Conservation (phyloP, 1,140 invertebrate species). For the Drosophila guanche region DNA sequence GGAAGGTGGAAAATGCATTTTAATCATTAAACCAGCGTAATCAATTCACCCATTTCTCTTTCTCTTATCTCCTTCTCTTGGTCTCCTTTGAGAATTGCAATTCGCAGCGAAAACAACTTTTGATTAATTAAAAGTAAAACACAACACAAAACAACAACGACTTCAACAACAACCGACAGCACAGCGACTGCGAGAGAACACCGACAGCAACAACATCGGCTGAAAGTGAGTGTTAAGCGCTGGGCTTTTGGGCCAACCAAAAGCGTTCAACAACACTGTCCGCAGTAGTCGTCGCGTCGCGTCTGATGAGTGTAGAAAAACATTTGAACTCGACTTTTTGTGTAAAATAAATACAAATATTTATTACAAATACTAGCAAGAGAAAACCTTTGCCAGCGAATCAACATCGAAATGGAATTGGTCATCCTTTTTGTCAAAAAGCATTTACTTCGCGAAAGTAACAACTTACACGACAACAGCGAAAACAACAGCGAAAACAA, state of each 20-base stretch:
- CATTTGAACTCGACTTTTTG: slow-evolving; percentile 8
- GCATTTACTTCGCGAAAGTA: slow-evolving; percentile 63
- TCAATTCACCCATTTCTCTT: slow-evolving; percentile 57
- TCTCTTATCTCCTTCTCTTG: not conserved
- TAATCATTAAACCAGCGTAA: slow-evolving; percentile 70
- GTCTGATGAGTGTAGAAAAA: slow-evolving; percentile 8
- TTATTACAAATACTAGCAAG: slow-evolving; percentile 5
- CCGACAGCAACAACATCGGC: slow-evolving; percentile 5
- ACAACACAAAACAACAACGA: slow-evolving; percentile 32
- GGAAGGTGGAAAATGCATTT: slow-evolving; percentile 33
- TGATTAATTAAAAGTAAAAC: slow-evolving; percentile 76
- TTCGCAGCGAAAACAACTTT: slow-evolving; percentile 63
- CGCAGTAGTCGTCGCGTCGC: no score
- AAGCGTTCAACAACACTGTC: no score
- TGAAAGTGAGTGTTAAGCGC: not conserved
- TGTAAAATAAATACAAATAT: slow-evolving; percentile 4
- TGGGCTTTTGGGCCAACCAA: no score
- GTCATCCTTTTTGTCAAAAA: slow-evolving; percentile 59
- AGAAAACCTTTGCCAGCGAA: slow-evolving; percentile 38
- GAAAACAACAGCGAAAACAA: slow-evolving; percentile 25
- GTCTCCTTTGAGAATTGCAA: slow-evolving; percentile 49
- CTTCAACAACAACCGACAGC: slow-evolving; percentile 12
- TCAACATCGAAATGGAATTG: slow-evolving; percentile 76
- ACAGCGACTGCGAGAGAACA: slow-evolving; percentile 15
- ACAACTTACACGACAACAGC: slow-evolving; percentile 26